Base-by-base conservation (phyloP, 2,113 vertebrate genomes). In the Podarcis raffonei region DNA sequence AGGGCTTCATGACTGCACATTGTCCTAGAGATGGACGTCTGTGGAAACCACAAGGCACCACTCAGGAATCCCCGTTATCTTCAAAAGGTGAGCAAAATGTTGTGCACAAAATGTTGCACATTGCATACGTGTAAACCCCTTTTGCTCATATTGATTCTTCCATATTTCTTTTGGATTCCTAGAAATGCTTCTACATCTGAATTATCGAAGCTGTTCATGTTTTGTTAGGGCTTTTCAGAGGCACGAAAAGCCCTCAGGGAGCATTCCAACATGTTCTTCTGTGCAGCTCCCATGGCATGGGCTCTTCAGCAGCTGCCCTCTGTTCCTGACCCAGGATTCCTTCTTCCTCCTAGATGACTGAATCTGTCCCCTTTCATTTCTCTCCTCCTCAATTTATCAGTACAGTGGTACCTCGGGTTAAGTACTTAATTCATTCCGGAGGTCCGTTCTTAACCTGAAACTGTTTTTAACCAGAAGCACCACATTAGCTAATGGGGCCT, bases 111-210 rank as follows among this genome's bases (percentile, higher is more conserved):
- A n/a, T 48, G 42, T 48, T 48, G 42, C 2, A 8, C 42, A 9
- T 6, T 30, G 48, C 5, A n/a, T 42, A 18, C 8, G 0, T 1
- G 30, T 30, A 42, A 80, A 6, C 5, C 59, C 48, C 53, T 30
- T 18, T 6, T 74, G 16, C 32, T 35, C 32, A 35, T 59, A 32
- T 6, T 59, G 59, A 59, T 79, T 13, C 48, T 79, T 48, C 75
- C 16, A 32, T 96, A 94, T 89, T 95, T 94, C 42, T 42, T 42
- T 42, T 7, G 42, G 42, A 83, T 69, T 91, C 94, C 85, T 85
- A 94, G 30, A 88, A 94, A 91, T 85, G 69, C 72, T 93, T 62
- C 65, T 94, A 79, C 77, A 94, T 87, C 79, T 91, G 90, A 95
- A 95, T 96, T 94, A 92, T 87, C 22, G 65, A 90, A 75, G 82